These are phyloP conservation scores for Crotalus viridis DNA, from an alignment of 2,113 vertebrate species.

Conservation along the genomic window DNA sequence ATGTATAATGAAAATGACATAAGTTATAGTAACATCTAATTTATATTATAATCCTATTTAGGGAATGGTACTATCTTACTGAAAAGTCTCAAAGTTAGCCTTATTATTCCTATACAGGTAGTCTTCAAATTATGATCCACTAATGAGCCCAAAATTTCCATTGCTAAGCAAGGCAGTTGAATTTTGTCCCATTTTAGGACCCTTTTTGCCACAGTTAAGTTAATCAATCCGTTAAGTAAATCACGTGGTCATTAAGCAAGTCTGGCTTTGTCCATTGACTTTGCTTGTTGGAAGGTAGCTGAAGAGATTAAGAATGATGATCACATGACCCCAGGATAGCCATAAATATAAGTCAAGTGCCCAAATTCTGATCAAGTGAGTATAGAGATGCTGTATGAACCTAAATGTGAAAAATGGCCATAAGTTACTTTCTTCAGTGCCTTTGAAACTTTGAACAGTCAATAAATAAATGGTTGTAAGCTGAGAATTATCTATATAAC, in stretches of 20 bases:
- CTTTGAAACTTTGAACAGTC: background rate
- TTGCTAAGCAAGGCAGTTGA: background rate
- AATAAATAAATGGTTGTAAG: too few species aligned
- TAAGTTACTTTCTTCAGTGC: background rate
- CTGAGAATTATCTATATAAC: too few species aligned
- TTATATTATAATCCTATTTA: background rate
- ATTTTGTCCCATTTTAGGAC: background rate
- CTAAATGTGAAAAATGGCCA: background rate
- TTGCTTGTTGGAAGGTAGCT: background rate
- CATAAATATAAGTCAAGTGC: background rate
- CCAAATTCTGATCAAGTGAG: background rate
- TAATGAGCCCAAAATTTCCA: background rate
- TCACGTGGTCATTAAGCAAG: background rate
- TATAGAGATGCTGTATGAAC: background rate
- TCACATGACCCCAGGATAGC: background rate
- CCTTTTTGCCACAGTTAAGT: background rate
- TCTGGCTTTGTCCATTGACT: background rate
- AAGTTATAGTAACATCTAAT: background rate
- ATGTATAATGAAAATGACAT: background rate
- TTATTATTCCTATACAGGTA: background rate
- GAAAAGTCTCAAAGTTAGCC: background rate
- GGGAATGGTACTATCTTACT: accelerated
- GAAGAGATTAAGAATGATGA: background rate
- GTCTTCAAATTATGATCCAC: background rate
- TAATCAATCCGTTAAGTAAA: background rate